phyloP scores from a whole-genome alignment of 2,797 vertebrate genomes.

The Sebastes flavidus region DNA sequence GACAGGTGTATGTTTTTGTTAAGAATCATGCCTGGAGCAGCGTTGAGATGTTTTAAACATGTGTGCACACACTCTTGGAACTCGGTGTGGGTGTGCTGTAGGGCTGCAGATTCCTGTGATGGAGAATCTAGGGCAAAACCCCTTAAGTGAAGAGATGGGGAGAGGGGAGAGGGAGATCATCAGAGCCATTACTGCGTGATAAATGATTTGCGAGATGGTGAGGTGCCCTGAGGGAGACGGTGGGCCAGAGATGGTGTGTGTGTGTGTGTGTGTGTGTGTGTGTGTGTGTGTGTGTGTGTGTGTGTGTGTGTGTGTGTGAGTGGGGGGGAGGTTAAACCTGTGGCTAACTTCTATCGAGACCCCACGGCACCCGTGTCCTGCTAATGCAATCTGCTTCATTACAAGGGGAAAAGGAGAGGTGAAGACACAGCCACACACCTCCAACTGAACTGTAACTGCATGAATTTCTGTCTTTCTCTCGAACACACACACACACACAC shows the following conservation, averaged over 20 bases:
- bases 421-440: background rate
- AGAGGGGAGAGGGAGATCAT: conserved; percentile 65
- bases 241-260: conserved; percentile 1
- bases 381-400: conserved; percentile 69
- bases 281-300: background rate
- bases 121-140: conserved; percentile 74
- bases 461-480: background rate
- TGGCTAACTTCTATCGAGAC: conserved; percentile 58
- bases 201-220: conserved; percentile 76
- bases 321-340: conserved; percentile 47
- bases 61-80: background rate
- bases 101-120: conserved; percentile 48
- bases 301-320: background rate
- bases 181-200: conserved; percentile 78
- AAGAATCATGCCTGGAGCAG: background rate
- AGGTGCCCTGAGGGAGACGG: conserved; percentile 62
- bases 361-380: conserved; percentile 46
- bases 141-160: conserved; percentile 69
- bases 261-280: background rate
- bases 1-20: background rate
- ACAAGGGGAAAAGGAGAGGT: conserved; percentile 8
- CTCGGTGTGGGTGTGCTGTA: conserved; percentile 4
- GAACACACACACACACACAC: conserved; percentile 7
- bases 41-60: conserved; percentile 14
- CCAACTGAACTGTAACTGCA: conserved; percentile 14